Evolutionary conservation across 2,888 invertebrate species (phyloP), one percentile per base, ranked within the genome.

Genomic region (Mythimna loreyi): DNA sequence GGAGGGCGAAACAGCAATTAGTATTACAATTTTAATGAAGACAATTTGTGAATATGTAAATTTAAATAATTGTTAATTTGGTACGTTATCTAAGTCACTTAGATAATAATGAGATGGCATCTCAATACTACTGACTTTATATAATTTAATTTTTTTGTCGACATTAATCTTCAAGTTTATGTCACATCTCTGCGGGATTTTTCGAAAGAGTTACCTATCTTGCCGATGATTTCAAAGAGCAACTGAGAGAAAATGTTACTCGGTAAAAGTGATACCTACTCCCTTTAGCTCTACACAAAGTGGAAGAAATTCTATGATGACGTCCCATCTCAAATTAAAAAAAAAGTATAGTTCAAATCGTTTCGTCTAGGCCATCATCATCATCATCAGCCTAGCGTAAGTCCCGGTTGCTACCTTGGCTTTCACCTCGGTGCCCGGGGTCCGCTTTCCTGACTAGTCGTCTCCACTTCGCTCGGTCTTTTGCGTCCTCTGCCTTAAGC

Each of bases 11-110:
- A 67, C 52, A 28, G 58, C 28, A 60, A 74, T 69, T 47, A 70
- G 40, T 16, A 59, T 72, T 53, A 52, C 50, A 59, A 57, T 66
- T 83, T 65, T 66, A 73, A 77, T 60, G 55, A 75, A 43, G 49
- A 58, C 25, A 58, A 59, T 66, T 72, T 55, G 59, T 64, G 49
- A 62, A 67, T 68, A 40, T 40, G 40, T 40, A 67, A 55, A 65
- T 53, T 72, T 5, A 23, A 33, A 56, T 40, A 45, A 69, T 11
- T 23, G 43, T 55, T 67, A 53, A 63, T 60, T 40, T 40, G 1
- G 16, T 30, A 50, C 47, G 61, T 70, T 72, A 68, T 65, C 60
- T 13, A 68, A 64, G 25, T 21, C 47, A 53, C 36, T 16, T 52
- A 25, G 2, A 16, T 61, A 66, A 50, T 64, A 21, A 68, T 71